Evolutionary conservation across 2,888 invertebrate genomes (phyloP).

Genomic region (Dorcus hopei): DNA sequence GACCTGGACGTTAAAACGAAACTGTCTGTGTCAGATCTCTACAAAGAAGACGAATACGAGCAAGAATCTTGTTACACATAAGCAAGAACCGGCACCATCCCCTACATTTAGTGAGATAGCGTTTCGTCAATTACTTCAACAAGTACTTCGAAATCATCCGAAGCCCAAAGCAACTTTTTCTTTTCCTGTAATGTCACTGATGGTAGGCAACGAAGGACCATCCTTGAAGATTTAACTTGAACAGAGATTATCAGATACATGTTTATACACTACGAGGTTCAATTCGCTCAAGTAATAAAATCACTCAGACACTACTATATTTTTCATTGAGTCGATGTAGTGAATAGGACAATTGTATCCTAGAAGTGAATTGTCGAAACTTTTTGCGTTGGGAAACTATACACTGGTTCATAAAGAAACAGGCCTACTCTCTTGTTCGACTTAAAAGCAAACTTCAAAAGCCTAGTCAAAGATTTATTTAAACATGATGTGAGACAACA

Average conservation of each 20-base stretch:
- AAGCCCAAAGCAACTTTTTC: conserved; percentile 64
- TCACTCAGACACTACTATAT: conserved; percentile 89
- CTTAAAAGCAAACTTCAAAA: conserved; percentile 68
- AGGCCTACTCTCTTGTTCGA: conserved; percentile 63
- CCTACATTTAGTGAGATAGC: conserved; percentile 74
- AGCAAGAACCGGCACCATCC: conserved; percentile 80
- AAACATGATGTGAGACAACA: conserved; percentile 67
- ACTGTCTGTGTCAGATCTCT: conserved; percentile 6
- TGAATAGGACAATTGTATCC: conserved; percentile 71
- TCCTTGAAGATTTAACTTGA: conserved; percentile 75
- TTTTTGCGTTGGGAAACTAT: conserved; percentile 60
- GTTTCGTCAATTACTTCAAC: conserved; percentile 85
- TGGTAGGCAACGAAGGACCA: conserved; percentile 84
- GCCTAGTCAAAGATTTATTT: conserved; percentile 73
- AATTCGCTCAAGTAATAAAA: conserved; percentile 95
- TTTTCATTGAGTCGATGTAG: conserved; percentile 94
- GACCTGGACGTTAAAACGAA: conserved; percentile 9
- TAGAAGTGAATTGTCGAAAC: conserved; percentile 54
- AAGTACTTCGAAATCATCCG: conserved; percentile 67
- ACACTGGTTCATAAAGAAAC: conserved; percentile 56
- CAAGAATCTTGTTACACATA: conserved; percentile 75
- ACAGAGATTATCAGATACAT: conserved; percentile 71
- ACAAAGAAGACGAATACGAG: conserved; percentile 68
- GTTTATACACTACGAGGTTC: conserved; percentile 91
- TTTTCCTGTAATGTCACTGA: conserved; percentile 85